These are phyloP conservation scores for Enteromius fasciolatus DNA, from an alignment of 2,797 vertebrate genomes.

Conservation along the genomic window DNA sequence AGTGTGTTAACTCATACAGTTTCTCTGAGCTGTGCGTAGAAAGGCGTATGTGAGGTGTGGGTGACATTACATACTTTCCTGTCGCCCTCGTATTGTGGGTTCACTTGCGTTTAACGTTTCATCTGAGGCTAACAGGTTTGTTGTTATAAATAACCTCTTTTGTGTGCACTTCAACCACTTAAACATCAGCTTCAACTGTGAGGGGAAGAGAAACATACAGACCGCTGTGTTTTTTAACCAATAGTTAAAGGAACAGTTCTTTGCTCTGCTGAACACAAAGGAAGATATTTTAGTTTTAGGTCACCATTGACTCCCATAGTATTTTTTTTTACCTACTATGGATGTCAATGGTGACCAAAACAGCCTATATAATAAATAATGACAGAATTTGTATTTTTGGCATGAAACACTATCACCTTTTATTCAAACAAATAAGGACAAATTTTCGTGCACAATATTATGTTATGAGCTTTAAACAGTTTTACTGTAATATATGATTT, in stretches of 20 bases:
- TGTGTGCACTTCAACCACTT: neutral
- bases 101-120: neutral
- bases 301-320: too few species aligned
- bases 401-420: neutral
- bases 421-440: neutral
- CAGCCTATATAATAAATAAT: too few species aligned
- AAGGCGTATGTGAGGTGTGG: neutral
- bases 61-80: constrained; percentile 22
- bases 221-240: neutral
- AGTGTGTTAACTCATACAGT: neutral
- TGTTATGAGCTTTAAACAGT: neutral
- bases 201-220: neutral
- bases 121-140: neutral
- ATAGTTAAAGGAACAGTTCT: neutral
- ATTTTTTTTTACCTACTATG: too few species aligned
- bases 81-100: neutral
- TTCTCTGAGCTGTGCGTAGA: neutral
- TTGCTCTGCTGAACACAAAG: too few species aligned
- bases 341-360: too few species aligned
- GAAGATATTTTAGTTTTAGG: too few species aligned
- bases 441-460: neutral
- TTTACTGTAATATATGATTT: neutral
- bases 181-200: neutral
- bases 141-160: neutral
- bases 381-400: too few species aligned